These are phyloP conservation scores for Aurelia aurita DNA, from an alignment of 30 jellyfish, hydroid and myxozoan species.

Conservation along the genomic window DNA sequence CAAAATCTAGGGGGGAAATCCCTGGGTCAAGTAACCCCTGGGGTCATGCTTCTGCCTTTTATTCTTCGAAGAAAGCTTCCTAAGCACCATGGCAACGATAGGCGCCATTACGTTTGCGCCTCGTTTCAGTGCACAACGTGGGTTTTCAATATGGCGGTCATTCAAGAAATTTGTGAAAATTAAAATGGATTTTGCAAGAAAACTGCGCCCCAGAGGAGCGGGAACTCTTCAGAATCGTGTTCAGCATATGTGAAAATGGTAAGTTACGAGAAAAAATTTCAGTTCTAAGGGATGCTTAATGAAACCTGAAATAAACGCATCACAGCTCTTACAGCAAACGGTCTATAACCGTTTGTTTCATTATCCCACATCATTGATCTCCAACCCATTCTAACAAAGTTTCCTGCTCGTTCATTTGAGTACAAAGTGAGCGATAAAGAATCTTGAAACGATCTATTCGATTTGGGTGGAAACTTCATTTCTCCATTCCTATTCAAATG, in stretches of 20 bases:
- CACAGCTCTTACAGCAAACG: not conserved
- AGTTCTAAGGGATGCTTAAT: conserved; percentile 44
- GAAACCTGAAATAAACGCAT: conserved; percentile 26
- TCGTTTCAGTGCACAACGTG: conserved; percentile 12
- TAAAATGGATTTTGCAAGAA: conserved; percentile 10
- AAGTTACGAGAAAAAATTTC: conserved; percentile 15
- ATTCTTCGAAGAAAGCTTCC: conserved; percentile 1
- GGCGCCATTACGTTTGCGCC: conserved; percentile 16
- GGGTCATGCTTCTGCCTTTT: too few relatives aligned
- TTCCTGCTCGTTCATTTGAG: too few relatives aligned
- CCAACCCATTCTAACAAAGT: too few relatives aligned
- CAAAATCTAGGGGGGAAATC: too few relatives aligned
- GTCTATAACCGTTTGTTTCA: too few relatives aligned
- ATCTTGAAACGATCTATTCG: too few relatives aligned
- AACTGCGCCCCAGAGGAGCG: conserved; percentile 54
- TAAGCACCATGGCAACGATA: conserved; percentile 31
- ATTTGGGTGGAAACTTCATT: too few relatives aligned
- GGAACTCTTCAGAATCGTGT: conserved; percentile 54
- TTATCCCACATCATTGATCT: too few relatives aligned
- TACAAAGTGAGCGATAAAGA: too few relatives aligned
- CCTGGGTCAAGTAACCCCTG: too few relatives aligned
- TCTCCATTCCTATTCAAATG: too few relatives aligned
- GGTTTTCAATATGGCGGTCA: conserved; percentile 47
- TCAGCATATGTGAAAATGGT: conserved; percentile 52
- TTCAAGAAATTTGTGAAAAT: not conserved